Conservation (phyloP, 2,113 vertebrate species). For the Butastur rufipennis region DNA sequence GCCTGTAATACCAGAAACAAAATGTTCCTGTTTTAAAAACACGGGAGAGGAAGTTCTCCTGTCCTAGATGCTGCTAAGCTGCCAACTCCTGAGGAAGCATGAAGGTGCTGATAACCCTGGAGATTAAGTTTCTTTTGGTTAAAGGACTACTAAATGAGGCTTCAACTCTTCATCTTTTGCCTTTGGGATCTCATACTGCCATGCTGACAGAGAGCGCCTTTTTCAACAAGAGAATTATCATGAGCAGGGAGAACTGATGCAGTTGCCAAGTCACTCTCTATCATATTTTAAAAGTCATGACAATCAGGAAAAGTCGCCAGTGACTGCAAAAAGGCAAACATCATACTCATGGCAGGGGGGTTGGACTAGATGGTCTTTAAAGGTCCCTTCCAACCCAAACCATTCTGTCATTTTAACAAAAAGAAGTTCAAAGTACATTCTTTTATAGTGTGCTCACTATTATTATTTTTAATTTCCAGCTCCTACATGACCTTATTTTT, state of each 20-base stretch:
- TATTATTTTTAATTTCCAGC: neutral
- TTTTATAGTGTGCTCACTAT: neutral
- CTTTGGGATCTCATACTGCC: neutral
- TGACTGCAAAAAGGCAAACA: neutral
- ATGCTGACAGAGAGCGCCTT: neutral
- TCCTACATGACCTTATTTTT: neutral
- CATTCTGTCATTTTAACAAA: neutral
- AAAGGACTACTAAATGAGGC: neutral
- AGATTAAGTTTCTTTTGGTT: neutral
- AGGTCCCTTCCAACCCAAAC: neutral
- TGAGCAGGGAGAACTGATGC: neutral
- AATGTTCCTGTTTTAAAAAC: neutral
- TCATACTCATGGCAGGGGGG: accelerated
- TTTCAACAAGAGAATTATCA: neutral
- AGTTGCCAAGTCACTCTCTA: neutral
- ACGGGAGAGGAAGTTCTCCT: neutral
- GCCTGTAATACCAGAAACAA: neutral
- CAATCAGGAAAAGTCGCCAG: neutral
- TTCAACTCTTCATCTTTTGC: neutral
- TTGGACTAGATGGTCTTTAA: neutral
- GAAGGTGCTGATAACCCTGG: neutral
- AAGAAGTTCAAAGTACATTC: neutral
- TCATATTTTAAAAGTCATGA: neutral
- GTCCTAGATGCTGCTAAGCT: neutral
- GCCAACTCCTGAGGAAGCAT: neutral